phyloP scores from a whole-genome alignment of 2,797 vertebrate genomes.

The Gouania willdenowi region DNA sequence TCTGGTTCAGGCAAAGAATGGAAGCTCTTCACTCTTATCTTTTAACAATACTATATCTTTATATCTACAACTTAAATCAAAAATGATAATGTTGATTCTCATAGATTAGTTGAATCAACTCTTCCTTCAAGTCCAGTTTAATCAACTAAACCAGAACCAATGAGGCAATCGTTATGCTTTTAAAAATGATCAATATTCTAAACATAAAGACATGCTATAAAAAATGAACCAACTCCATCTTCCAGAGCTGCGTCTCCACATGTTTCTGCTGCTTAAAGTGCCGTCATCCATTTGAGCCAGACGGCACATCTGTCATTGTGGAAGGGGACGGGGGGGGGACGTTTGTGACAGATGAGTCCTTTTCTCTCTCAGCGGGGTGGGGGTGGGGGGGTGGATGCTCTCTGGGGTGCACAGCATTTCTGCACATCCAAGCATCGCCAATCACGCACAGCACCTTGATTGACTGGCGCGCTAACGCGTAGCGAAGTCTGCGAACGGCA shows the following conservation, averaged over 20 bases:
- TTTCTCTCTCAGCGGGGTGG: conserved; percentile 51
- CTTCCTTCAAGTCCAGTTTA: too few relatives aligned
- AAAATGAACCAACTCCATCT: background rate
- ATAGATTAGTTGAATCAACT: too few relatives aligned
- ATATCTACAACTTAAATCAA: too few relatives aligned
- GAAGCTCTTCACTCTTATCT: too few relatives aligned
- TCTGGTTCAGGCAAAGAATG: too few relatives aligned
- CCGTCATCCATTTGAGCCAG: conserved; percentile 54
- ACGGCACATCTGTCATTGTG: conserved; percentile 65
- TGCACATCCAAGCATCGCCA: conserved; percentile 62
- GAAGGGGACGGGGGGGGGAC: conserved; percentile 48
- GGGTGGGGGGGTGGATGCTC: too few relatives aligned
- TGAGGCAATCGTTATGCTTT: too few relatives aligned
- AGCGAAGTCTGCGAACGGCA: conserved; percentile 56
- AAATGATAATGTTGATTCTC: too few relatives aligned
- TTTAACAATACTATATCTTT: too few relatives aligned
- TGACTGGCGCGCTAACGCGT: conserved; percentile 70
- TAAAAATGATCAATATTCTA: too few relatives aligned
- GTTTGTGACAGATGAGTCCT: conserved; percentile 72
- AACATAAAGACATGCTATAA: too few relatives aligned
- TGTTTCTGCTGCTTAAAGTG: conserved; percentile 42
- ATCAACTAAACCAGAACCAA: too few relatives aligned
- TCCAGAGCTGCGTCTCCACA: conserved; percentile 25
- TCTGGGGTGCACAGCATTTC: conserved; percentile 62
- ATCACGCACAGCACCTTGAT: conserved; percentile 74